A percentile compares a stretch with the other conserved stretches of the same genome.
phyloP scores from a whole-genome alignment of 2,113 vertebrate species.

The Rana temporaria region DNA sequence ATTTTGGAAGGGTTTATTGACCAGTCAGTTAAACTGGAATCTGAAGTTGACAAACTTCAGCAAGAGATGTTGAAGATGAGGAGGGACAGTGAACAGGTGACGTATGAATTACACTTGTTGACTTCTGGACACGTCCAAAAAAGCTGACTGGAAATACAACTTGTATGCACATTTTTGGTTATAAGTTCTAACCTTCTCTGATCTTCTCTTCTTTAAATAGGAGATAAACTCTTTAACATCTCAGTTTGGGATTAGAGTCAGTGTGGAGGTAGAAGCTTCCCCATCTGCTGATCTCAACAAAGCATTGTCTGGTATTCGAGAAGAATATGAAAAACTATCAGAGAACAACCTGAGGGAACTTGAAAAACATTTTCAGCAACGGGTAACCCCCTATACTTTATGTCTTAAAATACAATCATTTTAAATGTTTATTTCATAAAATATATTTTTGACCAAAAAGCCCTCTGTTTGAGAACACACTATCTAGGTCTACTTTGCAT shows the following conservation, averaged over 20 bases:
- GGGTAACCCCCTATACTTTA: not conserved
- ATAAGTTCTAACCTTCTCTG: not conserved
- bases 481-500: no score
- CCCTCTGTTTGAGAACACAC: no score
- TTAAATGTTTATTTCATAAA: no score
- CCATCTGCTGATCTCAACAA: constrained; percentile 67
- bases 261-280: constrained; percentile 80
- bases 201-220: constrained; percentile 61
- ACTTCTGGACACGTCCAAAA: no score
- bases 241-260: constrained; percentile 81
- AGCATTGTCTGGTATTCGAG: constrained; percentile 71
- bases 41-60: constrained; percentile 86
- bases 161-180: no score
- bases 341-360: constrained; percentile 74
- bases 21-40: constrained; percentile 75
- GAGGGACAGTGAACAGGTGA: constrained; percentile 87
- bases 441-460: no score
- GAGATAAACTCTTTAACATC: constrained; percentile 76
- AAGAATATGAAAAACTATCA: constrained; percentile 77
- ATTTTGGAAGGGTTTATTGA: constrained; percentile 84
- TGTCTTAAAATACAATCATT: no score
- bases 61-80: constrained; percentile 86
- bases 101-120: not conserved
- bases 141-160: no score
- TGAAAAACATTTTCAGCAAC: constrained; percentile 53